Conservation (phyloP, 2,888 invertebrate species). For the Asteroscopus sphinx region DNA sequence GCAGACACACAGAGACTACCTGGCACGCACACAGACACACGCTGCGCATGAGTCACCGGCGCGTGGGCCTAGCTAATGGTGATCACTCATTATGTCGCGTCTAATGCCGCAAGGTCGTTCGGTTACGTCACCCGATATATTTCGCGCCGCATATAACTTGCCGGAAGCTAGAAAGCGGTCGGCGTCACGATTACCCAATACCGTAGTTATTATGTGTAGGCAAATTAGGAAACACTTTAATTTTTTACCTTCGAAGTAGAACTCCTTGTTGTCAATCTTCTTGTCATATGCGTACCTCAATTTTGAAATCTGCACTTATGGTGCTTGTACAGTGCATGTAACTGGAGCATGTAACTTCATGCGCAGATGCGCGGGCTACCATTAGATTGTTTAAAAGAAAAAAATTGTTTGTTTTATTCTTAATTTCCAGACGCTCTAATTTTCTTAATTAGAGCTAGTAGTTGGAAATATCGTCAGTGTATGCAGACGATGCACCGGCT, state of each 20-base stretch:
- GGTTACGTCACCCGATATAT: slow-evolving; percentile 23
- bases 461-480: neutral
- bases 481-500: neutral
- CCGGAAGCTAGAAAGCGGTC: slow-evolving; percentile 18
- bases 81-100: slow-evolving; percentile 14
- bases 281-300: neutral
- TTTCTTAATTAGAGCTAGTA: neutral
- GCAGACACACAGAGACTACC: neutral
- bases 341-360: no score
- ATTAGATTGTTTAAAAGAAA: no score
- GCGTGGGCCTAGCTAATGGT: slow-evolving; percentile 14
- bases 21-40: neutral
- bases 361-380: no score
- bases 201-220: neutral
- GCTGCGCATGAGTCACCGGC: slow-evolving; percentile 25
- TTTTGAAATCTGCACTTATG: no score
- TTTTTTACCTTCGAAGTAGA: neutral
- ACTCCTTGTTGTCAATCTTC: neutral
- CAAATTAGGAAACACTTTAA: no score
- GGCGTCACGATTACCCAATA: slow-evolving; percentile 1
- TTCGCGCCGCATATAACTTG: slow-evolving; percentile 18
- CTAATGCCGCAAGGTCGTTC: slow-evolving; percentile 26
- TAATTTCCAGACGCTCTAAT: neutral
- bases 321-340: no score
- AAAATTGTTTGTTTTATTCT: no score